Percentiles rank a stretch among this genome's conserved stretches.
Evolutionary conservation across 2,797 vertebrate species (phyloP).

Genomic region (Enteromius thamalakanensis): DNA sequence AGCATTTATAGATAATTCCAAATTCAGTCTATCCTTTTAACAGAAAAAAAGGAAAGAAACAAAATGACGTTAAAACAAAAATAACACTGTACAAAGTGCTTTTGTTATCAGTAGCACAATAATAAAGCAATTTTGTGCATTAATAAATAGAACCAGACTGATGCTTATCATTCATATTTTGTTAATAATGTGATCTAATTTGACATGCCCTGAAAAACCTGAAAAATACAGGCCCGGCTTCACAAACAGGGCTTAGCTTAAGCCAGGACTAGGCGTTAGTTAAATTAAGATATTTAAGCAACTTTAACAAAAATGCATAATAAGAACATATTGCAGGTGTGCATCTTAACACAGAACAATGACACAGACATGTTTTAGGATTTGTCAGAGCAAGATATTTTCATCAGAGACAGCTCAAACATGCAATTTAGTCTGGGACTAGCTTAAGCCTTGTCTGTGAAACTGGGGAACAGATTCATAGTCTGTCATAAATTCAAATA

Average conservation of each 20-base stretch:
- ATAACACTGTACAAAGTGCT: background rate
- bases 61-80: background rate
- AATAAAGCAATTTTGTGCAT: background rate
- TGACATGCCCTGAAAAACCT: background rate
- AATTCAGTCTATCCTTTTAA: background rate
- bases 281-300: too few relatives aligned
- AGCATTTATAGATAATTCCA: background rate
- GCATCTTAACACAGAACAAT: too few relatives aligned
- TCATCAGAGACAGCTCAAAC: too few relatives aligned
- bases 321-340: too few relatives aligned
- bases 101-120: background rate
- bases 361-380: too few relatives aligned
- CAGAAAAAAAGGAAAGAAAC: background rate
- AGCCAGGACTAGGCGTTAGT: too few relatives aligned
- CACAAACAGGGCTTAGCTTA: too few relatives aligned
- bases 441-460: too few relatives aligned
- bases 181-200: background rate
- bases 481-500: background rate
- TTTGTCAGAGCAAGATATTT: too few relatives aligned
- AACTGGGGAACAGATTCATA: background rate
- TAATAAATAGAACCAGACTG: conserved; percentile 1
- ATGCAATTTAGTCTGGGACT: too few relatives aligned
- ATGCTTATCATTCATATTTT: background rate
- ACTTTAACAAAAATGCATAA: too few relatives aligned
- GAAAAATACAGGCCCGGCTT: too few relatives aligned